Evolutionary conservation across 2,888 invertebrate genomes (phyloP).

Genomic region (Protodeltote pygarga): DNA sequence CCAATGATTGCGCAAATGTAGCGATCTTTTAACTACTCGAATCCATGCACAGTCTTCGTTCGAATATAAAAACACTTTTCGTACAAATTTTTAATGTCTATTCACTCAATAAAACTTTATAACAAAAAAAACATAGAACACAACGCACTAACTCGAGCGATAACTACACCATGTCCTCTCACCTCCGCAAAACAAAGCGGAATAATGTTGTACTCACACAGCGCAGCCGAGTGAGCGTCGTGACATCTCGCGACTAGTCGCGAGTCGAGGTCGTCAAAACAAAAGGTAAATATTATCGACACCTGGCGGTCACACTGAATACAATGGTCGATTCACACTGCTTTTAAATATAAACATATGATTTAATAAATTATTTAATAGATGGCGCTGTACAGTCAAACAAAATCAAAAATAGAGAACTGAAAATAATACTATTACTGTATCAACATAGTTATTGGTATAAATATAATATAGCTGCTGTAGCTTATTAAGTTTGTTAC

Average conservation of each 20-base stretch:
- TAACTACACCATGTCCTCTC: constrained; percentile 71
- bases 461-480: neutral
- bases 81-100: constrained; percentile 58
- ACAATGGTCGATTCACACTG: constrained; percentile 27
- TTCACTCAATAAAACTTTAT: constrained; percentile 75
- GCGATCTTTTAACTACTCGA: constrained; percentile 60
- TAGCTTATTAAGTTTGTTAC: neutral
- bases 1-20: constrained; percentile 78
- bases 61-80: constrained; percentile 66
- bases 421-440: neutral
- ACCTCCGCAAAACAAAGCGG: constrained; percentile 87
- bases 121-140: constrained; percentile 80
- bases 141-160: constrained; percentile 61
- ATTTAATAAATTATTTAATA: constrained; percentile 13
- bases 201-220: constrained; percentile 60
- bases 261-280: constrained; percentile 60
- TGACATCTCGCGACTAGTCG: constrained; percentile 70
- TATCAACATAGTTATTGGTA: neutral
- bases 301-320: constrained; percentile 57
- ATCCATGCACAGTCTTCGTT: constrained; percentile 72
- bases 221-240: constrained; percentile 54
- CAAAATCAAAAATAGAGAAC: neutral
- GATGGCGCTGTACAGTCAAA: constrained; percentile 32
- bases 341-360: constrained; percentile 1
- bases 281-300: constrained; percentile 58